Evolutionary conservation across 2,797 vertebrate species (phyloP), one percentile per base, ranked within the genome.

Genomic region (Enteromius treurensis): DNA sequence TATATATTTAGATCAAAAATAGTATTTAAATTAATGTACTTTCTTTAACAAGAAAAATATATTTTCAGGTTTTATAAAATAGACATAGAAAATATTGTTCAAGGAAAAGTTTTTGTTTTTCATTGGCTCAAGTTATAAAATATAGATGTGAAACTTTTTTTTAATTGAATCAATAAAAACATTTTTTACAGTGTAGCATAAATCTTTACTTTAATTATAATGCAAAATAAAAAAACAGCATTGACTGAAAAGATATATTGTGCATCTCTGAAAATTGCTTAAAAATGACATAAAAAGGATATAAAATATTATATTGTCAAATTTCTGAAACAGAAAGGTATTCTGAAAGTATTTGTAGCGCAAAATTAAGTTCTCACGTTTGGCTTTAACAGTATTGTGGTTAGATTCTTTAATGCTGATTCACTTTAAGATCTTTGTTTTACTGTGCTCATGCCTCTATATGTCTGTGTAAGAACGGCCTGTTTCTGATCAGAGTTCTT

Each of bases 391-490:
- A 37, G 49, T 29, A 5, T 62, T 68, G 55, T 84, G 67, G 47
- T 64, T 77, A 34, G 23, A 60, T 45, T 90, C 85, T 79, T 86
- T 51, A 80, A 85, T 87, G 82, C 86, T 92, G 90, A 86, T 88
- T 87, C 79, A 92, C 88, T 91, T 93, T 91, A 93, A 69, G 89
- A 45, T 65, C 53, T 84, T 9, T 81, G 62, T 82, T 67, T 64
- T 81, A 67, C 81, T 77, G 86, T 65, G 65, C 55, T 77, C 74
- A 65, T 45, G 58, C 58, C 83, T 88, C 86, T 82, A 37, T 32
- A 70, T 69, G 60, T 70, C 47, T 29, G 53, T 37, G 29, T 40
- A 49, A 87, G 86, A 85, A 89, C 87, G 85, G 84, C 58, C 87
- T 85, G 77, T 80, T 84, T 84, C 34, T 71, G 79, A 78, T 84